Conservation (phyloP, 2,113 vertebrate genomes). For the human (Homo sapiens) region DNA sequence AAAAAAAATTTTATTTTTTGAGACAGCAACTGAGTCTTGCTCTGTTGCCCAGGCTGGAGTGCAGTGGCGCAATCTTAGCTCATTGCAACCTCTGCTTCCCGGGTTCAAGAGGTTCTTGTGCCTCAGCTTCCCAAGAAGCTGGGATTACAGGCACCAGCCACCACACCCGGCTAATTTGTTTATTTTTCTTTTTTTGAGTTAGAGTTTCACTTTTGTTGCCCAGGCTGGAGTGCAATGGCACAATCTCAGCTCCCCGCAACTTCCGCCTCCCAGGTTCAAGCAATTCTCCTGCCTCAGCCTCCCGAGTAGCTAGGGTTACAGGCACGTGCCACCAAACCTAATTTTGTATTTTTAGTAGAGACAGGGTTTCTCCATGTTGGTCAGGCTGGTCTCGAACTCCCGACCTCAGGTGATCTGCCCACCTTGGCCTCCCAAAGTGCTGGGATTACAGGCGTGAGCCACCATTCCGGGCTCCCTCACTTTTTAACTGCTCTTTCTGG, state of each 20-base stretch:
- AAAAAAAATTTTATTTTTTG: no score
- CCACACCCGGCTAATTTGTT: no score
- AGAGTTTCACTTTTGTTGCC: background rate
- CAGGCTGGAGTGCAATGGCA: background rate
- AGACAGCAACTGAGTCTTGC: no score
- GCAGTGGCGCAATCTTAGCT: no score
- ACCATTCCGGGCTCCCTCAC: accelerated
- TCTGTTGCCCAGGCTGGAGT: no score
- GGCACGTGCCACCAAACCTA: background rate
- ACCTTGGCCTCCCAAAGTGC: no score
- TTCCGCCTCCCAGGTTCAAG: background rate
- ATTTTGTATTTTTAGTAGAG: background rate
- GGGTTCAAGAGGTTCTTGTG: no score
- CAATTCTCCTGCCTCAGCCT: background rate
- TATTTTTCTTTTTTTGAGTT: background rate
- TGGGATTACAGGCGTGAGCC: no score
- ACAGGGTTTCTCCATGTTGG: background rate
- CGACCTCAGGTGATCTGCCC: background rate
- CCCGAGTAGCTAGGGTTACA: background rate
- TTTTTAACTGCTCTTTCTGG: background rate
- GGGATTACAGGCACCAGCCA: no score
- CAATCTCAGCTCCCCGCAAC: background rate
- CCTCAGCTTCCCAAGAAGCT: no score
- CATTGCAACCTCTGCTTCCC: no score
- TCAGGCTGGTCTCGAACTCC: background rate